Evolutionary conservation across 2,797 vertebrate species (phyloP).

Genomic region (Holocentrus rufus): DNA sequence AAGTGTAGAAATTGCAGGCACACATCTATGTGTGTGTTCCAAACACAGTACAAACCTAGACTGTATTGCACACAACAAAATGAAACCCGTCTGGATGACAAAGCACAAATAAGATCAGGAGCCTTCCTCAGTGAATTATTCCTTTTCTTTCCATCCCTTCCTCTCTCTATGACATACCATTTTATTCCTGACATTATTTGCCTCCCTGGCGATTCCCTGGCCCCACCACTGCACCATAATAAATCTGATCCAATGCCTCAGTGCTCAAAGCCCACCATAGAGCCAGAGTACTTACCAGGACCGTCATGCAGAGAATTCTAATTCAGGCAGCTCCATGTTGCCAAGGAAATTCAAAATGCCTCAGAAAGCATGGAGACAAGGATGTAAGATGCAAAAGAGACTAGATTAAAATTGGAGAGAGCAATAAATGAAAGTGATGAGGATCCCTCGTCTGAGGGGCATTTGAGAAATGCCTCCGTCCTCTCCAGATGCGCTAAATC

Average conservation of each 20-base stretch:
- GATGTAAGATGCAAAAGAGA: conserved; percentile 54
- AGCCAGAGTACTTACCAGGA: conserved; percentile 84
- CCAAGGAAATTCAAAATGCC: conserved; percentile 83
- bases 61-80: conserved; percentile 58
- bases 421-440: conserved; percentile 47
- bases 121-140: conserved; percentile 51
- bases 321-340: conserved; percentile 86
- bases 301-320: conserved; percentile 87
- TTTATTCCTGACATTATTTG: conserved; percentile 69
- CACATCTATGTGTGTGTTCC: conserved; percentile 35
- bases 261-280: conserved; percentile 75
- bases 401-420: conserved; percentile 53
- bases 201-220: conserved; percentile 66
- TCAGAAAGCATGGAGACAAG: conserved; percentile 78
- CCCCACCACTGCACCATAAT: conserved; percentile 78
- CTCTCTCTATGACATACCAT: conserved; percentile 51
- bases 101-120: conserved; percentile 75
- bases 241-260: conserved; percentile 75
- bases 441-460: conserved; percentile 71
- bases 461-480: conserved; percentile 73
- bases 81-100: conserved; percentile 75
- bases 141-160: conserved; percentile 35
- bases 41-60: conserved; percentile 27
- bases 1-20: conserved; percentile 30
- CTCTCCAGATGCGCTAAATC: conserved; percentile 79